These are phyloP conservation scores for Rhamnusium bicolor DNA, from an alignment of 2,888 invertebrate species.

Conservation along the genomic window DNA sequence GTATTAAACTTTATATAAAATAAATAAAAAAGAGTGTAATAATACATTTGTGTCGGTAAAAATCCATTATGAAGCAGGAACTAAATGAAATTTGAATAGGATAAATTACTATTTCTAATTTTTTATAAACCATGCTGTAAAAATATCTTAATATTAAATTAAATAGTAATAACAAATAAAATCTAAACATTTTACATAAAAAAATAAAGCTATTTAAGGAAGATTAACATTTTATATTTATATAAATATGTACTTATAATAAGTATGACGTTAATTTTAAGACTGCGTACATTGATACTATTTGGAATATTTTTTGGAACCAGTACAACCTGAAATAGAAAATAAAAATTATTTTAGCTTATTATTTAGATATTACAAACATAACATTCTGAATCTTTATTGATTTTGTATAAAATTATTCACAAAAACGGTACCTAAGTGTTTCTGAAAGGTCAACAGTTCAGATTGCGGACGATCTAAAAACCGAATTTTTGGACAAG, in stretches of 20 bases:
- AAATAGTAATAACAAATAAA: background rate
- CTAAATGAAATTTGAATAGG: background rate
- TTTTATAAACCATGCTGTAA: background rate
- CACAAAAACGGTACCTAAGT: no score
- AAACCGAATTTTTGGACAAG: no score
- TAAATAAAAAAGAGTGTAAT: conserved; percentile 14
- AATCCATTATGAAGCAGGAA: background rate
- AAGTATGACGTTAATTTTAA: conserved; percentile 34
- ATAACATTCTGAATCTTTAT: no score
- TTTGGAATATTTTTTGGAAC: conserved; percentile 78
- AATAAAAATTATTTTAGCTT: background rate
- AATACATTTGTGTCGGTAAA: background rate
- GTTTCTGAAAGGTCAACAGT: no score
- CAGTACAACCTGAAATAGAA: conserved; percentile 77
- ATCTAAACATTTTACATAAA: background rate
- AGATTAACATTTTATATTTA: background rate
- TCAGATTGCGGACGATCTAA: no score
- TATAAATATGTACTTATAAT: conserved; percentile 32
- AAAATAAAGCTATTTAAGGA: conserved; percentile 1
- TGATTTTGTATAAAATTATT: no score
- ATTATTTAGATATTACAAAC: no score
- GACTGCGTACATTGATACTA: conserved; percentile 73
- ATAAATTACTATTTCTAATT: background rate
- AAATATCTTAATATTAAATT: background rate
- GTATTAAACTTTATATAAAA: conserved; percentile 7